Conservation (phyloP, 2,113 vertebrate species). For the Eurypyga helias region DNA sequence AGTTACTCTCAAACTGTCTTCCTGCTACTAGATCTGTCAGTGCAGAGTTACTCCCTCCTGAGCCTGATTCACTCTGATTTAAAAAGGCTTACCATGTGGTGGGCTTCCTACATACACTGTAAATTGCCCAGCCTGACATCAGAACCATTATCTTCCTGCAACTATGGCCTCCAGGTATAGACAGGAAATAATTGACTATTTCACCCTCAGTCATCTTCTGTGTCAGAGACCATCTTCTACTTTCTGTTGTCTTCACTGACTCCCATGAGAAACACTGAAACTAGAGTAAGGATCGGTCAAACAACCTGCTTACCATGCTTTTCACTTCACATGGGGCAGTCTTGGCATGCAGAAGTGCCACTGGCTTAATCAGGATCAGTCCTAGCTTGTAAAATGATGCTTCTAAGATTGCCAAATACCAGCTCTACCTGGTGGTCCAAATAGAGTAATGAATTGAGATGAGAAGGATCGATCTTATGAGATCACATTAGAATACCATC, state of each 20-base stretch:
- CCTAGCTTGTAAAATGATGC: not conserved
- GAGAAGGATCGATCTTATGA: not conserved
- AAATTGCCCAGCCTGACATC: not conserved
- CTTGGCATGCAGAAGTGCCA: not conserved
- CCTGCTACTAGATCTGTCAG: not conserved
- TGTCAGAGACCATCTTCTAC: not conserved
- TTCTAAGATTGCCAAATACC: not conserved
- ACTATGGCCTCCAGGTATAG: not conserved
- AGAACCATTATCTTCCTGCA: not conserved
- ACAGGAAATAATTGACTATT: not conserved
- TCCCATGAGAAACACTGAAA: not conserved
- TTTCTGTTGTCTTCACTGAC: not conserved
- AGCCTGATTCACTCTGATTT: not conserved
- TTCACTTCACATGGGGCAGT: not conserved
- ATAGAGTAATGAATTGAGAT: not conserved
- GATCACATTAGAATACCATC: not conserved
- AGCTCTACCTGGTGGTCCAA: not conserved
- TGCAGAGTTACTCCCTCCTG: not conserved
- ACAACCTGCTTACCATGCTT: not conserved
- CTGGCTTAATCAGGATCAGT: not conserved
- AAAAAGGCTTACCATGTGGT: not conserved
- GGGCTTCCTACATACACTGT: not conserved
- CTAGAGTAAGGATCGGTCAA: not conserved
- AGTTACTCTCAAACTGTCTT: not conserved
- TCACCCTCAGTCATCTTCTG: not conserved